phyloP scores from a whole-genome alignment of 2,888 invertebrate species.

The Eupeodes latifasciatus region DNA sequence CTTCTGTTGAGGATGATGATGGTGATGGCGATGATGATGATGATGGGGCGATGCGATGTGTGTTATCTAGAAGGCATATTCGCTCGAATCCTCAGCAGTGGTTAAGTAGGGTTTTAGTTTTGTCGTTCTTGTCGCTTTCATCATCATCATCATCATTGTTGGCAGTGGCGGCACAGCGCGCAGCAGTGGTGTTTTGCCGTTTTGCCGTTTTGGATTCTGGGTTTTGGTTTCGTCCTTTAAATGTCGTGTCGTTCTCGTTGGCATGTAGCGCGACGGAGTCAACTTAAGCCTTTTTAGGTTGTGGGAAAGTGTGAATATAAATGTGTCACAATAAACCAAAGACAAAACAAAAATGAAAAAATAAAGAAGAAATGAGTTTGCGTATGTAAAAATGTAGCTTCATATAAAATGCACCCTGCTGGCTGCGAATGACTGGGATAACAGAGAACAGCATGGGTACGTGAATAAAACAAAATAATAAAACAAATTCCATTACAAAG shows the following conservation, averaged over 20 bases:
- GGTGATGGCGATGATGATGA: slow-evolving; percentile 44
- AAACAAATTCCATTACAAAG: slow-evolving; percentile 64
- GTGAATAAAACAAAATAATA: slow-evolving; percentile 16
- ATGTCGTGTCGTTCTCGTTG: background rate
- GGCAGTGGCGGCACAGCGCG: slow-evolving; percentile 22
- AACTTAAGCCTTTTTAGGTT: slow-evolving; percentile 29
- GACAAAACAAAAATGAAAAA: background rate
- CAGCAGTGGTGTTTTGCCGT: background rate
- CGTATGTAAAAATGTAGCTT: slow-evolving; percentile 20
- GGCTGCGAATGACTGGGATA: slow-evolving; percentile 45
- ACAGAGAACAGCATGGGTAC: slow-evolving; percentile 17
- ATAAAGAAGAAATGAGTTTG: background rate
- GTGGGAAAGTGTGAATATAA: slow-evolving; percentile 29
- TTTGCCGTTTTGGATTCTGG: background rate
- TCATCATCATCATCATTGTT: slow-evolving; percentile 7
- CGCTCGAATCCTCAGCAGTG: slow-evolving; percentile 30
- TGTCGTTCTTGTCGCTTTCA: slow-evolving; percentile 21
- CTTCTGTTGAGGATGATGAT: slow-evolving; percentile 29
- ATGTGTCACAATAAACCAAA: slow-evolving; percentile 44
- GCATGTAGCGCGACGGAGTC: slow-evolving; percentile 38
- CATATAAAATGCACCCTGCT: slow-evolving; percentile 49
- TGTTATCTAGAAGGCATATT: slow-evolving; percentile 67
- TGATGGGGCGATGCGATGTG: slow-evolving; percentile 35
- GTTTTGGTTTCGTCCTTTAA: background rate
- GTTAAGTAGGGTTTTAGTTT: slow-evolving; percentile 51